These are phyloP conservation scores for Ptilodon capucinus DNA, from an alignment of 2,888 invertebrate genomes.

Conservation along the genomic window DNA sequence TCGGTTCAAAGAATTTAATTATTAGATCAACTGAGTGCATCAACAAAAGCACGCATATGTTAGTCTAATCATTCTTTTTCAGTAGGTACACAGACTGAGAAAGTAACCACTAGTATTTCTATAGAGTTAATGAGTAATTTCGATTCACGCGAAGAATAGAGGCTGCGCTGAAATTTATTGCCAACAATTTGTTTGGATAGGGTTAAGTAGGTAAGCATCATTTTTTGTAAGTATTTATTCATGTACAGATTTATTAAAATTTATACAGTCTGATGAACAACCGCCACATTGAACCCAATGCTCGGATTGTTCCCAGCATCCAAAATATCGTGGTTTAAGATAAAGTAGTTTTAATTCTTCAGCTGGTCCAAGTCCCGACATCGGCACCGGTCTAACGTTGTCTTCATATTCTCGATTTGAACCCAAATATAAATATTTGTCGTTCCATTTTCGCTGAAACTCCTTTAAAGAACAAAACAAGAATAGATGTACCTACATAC, in stretches of 20 bases:
- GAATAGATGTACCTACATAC: no score
- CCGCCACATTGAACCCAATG: constrained; percentile 57
- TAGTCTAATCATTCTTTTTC: no score
- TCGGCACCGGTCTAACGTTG: constrained; percentile 46
- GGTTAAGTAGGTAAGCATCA: no score
- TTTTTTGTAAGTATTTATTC: not conserved
- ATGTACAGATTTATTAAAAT: constrained; percentile 2
- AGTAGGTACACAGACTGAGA: no score
- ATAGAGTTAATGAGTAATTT: no score
- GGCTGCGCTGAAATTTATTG: no score
- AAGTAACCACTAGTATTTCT: no score
- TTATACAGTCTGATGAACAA: constrained; percentile 20
- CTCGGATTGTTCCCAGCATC: constrained; percentile 55
- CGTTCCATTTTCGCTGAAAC: constrained; percentile 63
- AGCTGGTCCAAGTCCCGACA: constrained; percentile 49
- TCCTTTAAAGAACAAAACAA: constrained; percentile 4
- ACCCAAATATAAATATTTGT: constrained; percentile 82
- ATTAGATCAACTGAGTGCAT: no score
- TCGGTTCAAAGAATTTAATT: no score
- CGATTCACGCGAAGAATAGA: no score
- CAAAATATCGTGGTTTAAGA: constrained; percentile 56
- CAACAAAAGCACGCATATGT: no score
- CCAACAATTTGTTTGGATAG: no score
- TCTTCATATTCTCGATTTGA: constrained; percentile 59
- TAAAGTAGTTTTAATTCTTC: constrained; percentile 55